These are phyloP conservation scores for Pteronura brasiliensis DNA, from an alignment of 2,113 vertebrate genomes.

Conservation along the genomic window DNA sequence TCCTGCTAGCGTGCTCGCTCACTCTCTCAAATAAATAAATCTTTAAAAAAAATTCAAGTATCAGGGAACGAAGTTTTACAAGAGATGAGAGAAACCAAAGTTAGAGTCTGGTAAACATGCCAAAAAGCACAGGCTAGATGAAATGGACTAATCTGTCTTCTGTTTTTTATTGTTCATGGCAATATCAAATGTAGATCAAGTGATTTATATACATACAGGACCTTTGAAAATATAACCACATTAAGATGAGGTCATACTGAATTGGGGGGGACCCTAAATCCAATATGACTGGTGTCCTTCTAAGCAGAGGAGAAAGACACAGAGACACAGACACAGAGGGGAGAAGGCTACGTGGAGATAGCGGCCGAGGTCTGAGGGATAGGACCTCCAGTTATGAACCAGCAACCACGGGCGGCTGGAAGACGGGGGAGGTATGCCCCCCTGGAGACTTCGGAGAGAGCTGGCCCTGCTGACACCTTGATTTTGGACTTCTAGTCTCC, in stretches of 20 bases:
- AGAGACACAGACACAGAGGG: background rate
- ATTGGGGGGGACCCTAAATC: background rate
- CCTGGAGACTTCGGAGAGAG: too few species aligned
- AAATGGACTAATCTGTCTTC: background rate
- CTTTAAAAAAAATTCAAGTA: background rate
- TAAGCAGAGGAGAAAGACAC: background rate
- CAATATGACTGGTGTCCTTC: background rate
- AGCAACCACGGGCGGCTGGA: background rate
- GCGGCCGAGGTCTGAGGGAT: background rate
- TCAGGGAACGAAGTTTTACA: constrained; percentile 9
- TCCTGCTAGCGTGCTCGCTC: background rate
- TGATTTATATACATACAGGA: too few species aligned
- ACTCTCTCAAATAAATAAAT: background rate
- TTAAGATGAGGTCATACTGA: background rate
- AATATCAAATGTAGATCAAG: background rate
- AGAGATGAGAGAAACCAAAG: constrained; percentile 27
- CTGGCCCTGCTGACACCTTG: background rate
- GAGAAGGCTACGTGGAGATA: background rate
- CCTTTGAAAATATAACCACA: background rate
- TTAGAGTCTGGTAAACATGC: background rate
- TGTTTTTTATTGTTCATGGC: background rate
- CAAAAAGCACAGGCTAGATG: background rate
- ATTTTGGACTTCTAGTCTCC: background rate
- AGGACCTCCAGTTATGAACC: background rate
- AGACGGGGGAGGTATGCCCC: too few species aligned